Conservation (phyloP, 2,888 invertebrate species). For the Pristionchus mayeri region DNA sequence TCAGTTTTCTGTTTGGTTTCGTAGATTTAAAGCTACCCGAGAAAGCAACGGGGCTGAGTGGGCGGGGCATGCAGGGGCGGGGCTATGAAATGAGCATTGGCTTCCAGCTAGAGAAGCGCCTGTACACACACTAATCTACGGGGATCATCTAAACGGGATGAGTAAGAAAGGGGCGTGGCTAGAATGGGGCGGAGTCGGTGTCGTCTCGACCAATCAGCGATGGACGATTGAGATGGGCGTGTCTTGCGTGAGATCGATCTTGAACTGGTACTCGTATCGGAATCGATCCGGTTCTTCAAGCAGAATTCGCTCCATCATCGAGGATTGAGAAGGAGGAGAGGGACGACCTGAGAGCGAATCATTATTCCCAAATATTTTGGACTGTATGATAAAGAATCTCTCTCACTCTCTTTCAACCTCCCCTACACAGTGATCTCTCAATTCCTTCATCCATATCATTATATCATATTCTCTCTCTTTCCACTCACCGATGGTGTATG, state of each 20-base stretch:
- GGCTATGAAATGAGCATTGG: too few relatives aligned
- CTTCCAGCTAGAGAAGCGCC: conserved; percentile 18
- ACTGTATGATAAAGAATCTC: too few relatives aligned
- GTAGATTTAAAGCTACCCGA: conserved; percentile 34
- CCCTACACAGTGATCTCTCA: too few relatives aligned
- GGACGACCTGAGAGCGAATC: neutral
- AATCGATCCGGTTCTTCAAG: conserved; percentile 39
- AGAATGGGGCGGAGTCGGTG: neutral
- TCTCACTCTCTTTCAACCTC: neutral
- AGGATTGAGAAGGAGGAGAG: neutral
- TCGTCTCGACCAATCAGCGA: conserved; percentile 42
- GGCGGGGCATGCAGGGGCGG: neutral
- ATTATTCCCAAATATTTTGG: too few relatives aligned
- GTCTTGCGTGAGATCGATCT: conserved; percentile 46
- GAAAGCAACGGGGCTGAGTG: conserved; percentile 30
- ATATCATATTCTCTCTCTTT: neutral
- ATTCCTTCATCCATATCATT: neutral
- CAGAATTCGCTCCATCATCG: conserved; percentile 26
- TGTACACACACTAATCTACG: conserved; percentile 46
- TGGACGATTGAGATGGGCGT: conserved; percentile 46
- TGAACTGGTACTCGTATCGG: conserved; percentile 48
- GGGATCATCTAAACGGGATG: conserved; percentile 30
- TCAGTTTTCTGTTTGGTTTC: conserved; percentile 34
- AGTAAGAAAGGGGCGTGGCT: neutral
- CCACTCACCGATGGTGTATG: conserved; percentile 36